phyloP scores from a whole-genome alignment of 2,797 vertebrate species.

The Hybognathus amarus region DNA sequence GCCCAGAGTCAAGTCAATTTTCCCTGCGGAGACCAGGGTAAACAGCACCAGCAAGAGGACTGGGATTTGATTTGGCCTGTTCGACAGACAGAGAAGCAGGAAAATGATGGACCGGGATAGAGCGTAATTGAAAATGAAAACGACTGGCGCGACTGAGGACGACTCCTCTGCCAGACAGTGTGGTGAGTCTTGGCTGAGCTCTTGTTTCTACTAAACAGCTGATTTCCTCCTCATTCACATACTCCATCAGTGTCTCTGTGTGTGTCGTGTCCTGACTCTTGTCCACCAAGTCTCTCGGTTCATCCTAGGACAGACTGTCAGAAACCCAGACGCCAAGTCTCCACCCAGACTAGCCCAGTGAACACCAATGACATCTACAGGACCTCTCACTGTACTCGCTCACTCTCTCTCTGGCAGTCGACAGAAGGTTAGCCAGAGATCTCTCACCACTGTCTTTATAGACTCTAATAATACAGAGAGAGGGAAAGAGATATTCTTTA shows the following conservation, averaged over 20 bases:
- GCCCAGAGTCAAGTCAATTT: slow-evolving; percentile 23
- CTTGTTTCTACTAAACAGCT: slow-evolving; percentile 58
- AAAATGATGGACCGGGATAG: slow-evolving; percentile 8
- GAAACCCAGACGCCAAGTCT: slow-evolving; percentile 44
- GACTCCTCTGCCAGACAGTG: slow-evolving; percentile 49
- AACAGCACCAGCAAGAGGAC: slow-evolving; percentile 25
- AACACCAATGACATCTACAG: slow-evolving; percentile 40
- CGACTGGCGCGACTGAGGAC: slow-evolving; percentile 23
- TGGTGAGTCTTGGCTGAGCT: slow-evolving; percentile 56
- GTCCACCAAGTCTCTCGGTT: slow-evolving; percentile 38
- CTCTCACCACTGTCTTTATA: slow-evolving; percentile 38
- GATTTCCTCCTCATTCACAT: slow-evolving; percentile 54
- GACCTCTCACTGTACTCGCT: slow-evolving; percentile 49
- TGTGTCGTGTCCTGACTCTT: slow-evolving; percentile 27
- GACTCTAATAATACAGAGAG: slow-evolving; percentile 28
- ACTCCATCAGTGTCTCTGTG: slow-evolving; percentile 35
- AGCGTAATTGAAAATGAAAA: slow-evolving; percentile 35
- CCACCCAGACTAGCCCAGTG: slow-evolving; percentile 36
- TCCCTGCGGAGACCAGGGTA: slow-evolving; percentile 26
- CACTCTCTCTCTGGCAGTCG: slow-evolving; percentile 23
- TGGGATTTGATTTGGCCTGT: slow-evolving; percentile 24
- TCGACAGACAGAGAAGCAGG: slow-evolving; percentile 38
- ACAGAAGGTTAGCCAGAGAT: slow-evolving; percentile 39
- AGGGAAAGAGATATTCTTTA: neutral
- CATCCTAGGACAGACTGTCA: slow-evolving; percentile 60